A percentile compares a stretch with the other conserved stretches of the same genome.
Evolutionary conservation across 1,140 invertebrate genomes (phyloP).

Genomic region (Drosophila trapezifrons): DNA sequence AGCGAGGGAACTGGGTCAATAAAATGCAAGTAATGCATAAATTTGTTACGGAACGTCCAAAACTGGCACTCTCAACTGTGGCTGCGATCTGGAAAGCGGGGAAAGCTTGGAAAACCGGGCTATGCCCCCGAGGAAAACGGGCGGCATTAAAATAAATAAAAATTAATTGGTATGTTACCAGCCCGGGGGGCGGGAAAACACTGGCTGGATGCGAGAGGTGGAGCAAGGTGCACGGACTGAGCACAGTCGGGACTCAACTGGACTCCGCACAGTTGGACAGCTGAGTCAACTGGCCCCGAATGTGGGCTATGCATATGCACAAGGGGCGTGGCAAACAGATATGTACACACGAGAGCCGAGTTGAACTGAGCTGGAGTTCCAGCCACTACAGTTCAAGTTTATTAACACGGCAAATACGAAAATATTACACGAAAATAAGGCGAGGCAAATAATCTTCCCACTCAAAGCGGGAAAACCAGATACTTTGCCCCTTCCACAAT

Average conservation of each 20-base stretch:
- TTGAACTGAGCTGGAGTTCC: not conserved
- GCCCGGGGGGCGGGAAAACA: constrained; percentile 8
- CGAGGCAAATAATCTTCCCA: not conserved
- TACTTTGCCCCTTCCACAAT: not conserved
- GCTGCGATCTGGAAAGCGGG: constrained; percentile 11
- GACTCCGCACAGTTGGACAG: constrained; percentile 26
- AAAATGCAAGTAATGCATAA: constrained; percentile 57
- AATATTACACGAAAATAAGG: constrained; percentile 38
- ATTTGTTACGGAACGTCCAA: constrained; percentile 43
- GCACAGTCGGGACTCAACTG: constrained; percentile 8
- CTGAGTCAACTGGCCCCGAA: constrained; percentile 39
- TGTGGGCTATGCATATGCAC: constrained; percentile 35
- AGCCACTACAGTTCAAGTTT: constrained; percentile 36
- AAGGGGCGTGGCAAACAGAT: constrained; percentile 32
- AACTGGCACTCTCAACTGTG: constrained; percentile 30
- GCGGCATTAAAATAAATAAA: constrained; percentile 52
- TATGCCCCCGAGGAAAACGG: constrained; percentile 28
- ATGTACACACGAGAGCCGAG: not conserved
- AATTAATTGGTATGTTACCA: constrained; percentile 56
- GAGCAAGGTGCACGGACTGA: not conserved
- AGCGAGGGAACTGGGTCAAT: constrained; percentile 38
- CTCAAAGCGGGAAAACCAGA: not conserved
- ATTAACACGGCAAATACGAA: constrained; percentile 45
- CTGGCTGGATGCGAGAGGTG: not conserved
- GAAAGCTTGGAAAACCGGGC: constrained; percentile 19